Percentiles rank a stretch among this genome's conserved stretches.
Evolutionary conservation across 2,888 invertebrate species (phyloP).

Genomic region (Dermolepida albohirtum): DNA sequence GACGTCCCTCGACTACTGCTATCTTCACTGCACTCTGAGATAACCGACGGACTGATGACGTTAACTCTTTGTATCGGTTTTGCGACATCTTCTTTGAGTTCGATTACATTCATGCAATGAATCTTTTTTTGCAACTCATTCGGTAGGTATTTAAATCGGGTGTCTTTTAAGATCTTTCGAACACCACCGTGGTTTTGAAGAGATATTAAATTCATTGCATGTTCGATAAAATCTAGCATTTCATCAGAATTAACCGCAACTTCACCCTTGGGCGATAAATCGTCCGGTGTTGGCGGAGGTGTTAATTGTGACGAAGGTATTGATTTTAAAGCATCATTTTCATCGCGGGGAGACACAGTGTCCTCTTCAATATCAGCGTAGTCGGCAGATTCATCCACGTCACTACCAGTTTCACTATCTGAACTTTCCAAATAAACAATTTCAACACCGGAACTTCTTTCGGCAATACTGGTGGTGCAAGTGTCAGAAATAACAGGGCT

Average conservation of each 20-base stretch:
- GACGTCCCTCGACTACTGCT: conserved; percentile 70
- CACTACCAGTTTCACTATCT: conserved; percentile 25
- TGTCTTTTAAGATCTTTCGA: conserved; percentile 1
- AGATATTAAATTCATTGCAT: background rate
- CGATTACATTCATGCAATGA: conserved; percentile 7
- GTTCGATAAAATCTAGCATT: background rate
- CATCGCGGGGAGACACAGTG: conserved; percentile 48
- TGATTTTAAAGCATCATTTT: conserved; percentile 28
- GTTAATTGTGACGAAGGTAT: conserved; percentile 55
- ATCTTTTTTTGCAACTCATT: conserved; percentile 8
- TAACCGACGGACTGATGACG: conserved; percentile 51
- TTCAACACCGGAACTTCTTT: conserved; percentile 69
- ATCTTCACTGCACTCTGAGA: conserved; percentile 46
- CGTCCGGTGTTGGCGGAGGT: conserved; percentile 60
- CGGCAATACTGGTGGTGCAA: conserved; percentile 64
- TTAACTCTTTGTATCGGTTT: conserved; percentile 43
- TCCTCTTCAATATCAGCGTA: conserved; percentile 64
- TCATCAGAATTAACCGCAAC: background rate
- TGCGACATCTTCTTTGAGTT: conserved; percentile 20
- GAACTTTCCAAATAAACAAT: conserved; percentile 75
- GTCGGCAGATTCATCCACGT: conserved; percentile 64
- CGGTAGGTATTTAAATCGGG: conserved; percentile 1
- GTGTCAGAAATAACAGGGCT: conserved; percentile 65
- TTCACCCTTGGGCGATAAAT: conserved; percentile 24
- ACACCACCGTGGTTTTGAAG: background rate